Conservation (phyloP, 2,888 invertebrate species). For the Poecilus cupreus region DNA sequence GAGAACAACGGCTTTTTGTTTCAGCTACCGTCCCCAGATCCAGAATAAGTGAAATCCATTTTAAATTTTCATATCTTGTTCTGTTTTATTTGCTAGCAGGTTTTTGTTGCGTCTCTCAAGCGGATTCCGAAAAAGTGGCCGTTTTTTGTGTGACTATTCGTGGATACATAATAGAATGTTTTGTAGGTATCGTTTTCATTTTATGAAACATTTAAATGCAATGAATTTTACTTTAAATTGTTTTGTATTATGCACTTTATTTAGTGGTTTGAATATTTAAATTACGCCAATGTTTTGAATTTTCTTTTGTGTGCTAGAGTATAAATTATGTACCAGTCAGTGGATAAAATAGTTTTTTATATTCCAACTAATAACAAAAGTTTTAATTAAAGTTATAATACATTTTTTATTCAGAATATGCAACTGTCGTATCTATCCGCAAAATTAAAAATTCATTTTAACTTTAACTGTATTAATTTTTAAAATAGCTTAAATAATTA, state of each 20-base stretch:
- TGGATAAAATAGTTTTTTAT: not conserved
- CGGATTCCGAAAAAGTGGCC: slow-evolving; percentile 16
- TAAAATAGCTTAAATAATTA: not conserved
- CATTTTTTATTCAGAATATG: not conserved
- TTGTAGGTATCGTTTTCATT: slow-evolving; percentile 17
- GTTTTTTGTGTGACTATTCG: not conserved
- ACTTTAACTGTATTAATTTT: not conserved
- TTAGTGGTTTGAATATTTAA: not conserved
- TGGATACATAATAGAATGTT: slow-evolving; percentile 21
- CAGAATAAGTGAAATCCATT: slow-evolving; percentile 43
- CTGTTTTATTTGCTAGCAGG: slow-evolving; percentile 33
- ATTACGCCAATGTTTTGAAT: not conserved
- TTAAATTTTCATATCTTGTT: slow-evolving; percentile 47
- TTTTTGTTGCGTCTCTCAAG: slow-evolving; percentile 21
- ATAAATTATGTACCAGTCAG: not conserved
- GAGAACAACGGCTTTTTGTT: slow-evolving; percentile 16
- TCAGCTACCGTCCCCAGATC: not conserved
- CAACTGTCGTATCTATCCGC: not conserved
- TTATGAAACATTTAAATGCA: slow-evolving; percentile 32
- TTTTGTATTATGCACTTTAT: not conserved
- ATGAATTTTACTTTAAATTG: slow-evolving; percentile 20
- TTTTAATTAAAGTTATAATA: not conserved
- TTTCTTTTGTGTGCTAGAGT: not conserved
- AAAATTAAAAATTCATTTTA: not conserved
- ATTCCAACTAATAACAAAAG: not conserved